phyloP scores from a whole-genome alignment of 2,888 invertebrate genomes.

The Eustalomyia histrio region DNA sequence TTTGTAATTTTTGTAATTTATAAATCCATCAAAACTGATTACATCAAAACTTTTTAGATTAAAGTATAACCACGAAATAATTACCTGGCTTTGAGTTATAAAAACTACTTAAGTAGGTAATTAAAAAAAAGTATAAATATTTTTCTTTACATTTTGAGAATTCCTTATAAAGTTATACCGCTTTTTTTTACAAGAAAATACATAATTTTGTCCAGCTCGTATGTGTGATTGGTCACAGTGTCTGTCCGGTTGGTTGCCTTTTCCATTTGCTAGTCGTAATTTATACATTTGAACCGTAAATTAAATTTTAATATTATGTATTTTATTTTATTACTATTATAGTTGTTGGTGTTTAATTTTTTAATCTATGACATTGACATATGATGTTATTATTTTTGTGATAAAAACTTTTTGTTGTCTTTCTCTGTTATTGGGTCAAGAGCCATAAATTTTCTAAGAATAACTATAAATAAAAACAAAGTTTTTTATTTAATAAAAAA shows the following conservation, averaged over 20 bases:
- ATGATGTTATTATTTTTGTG: conserved; percentile 29
- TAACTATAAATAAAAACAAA: background rate
- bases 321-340: conserved; percentile 4
- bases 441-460: conserved; percentile 14
- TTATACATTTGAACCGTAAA: conserved; percentile 37
- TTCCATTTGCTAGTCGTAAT: conserved; percentile 10
- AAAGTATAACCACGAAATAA: too few species aligned
- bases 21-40: too few species aligned
- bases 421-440: conserved; percentile 17
- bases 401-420: conserved; percentile 17
- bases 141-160: too few species aligned
- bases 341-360: conserved; percentile 18
- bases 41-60: too few species aligned
- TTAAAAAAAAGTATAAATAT: too few species aligned
- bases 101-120: too few species aligned
- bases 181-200: too few species aligned
- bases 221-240: too few species aligned
- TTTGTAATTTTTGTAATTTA: too few species aligned
- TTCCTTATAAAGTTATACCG: too few species aligned
- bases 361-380: conserved; percentile 56
- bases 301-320: conserved; percentile 29
- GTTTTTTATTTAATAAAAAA: background rate
- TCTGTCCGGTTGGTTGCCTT: background rate
- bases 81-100: too few species aligned
- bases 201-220: too few species aligned